A percentile compares a stretch with the other conserved stretches of the same genome.
Evolutionary conservation across 1,140 invertebrate species (phyloP).

Genomic region (Drosophila sturtevanti): DNA sequence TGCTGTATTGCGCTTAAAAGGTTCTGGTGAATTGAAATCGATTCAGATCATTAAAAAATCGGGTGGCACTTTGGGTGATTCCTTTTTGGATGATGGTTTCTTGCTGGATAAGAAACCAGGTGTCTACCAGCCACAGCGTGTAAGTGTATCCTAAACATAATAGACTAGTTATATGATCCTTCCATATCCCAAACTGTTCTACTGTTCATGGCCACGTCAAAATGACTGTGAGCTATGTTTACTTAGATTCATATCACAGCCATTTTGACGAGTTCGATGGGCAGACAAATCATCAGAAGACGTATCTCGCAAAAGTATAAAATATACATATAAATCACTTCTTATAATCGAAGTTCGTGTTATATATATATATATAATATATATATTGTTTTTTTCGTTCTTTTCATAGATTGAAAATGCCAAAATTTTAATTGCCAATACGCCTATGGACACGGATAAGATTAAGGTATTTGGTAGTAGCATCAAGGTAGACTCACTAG

Average conservation of each 20-base stretch:
- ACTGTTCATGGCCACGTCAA: slow-evolving; percentile 67
- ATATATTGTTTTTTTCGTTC: slow-evolving; percentile 29
- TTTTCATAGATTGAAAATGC: slow-evolving; percentile 91
- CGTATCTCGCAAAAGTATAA: not conserved
- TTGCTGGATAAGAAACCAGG: slow-evolving; percentile 98
- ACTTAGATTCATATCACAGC: slow-evolving; percentile 78
- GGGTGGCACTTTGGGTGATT: slow-evolving; percentile 95
- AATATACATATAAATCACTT: not conserved
- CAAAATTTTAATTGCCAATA: slow-evolving; percentile 99
- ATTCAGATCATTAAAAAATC: slow-evolving; percentile 99
- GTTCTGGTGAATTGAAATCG: slow-evolving; percentile 96
- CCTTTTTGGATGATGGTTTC: slow-evolving; percentile 99
- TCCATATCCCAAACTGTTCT: not conserved
- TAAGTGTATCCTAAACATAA: slow-evolving; percentile 37
- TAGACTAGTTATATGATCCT: too few relatives aligned
- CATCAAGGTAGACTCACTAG: slow-evolving; percentile 98
- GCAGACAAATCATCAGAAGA: slow-evolving; percentile 28
- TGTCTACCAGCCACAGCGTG: slow-evolving; percentile 91
- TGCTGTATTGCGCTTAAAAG: slow-evolving; percentile 97
- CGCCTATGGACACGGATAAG: slow-evolving; percentile 99
- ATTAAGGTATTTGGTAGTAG: slow-evolving; percentile 99
- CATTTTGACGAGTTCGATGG: slow-evolving; percentile 83
- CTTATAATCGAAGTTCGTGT: too few relatives aligned
- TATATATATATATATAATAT: not conserved
- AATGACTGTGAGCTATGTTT: slow-evolving; percentile 80